These are phyloP conservation scores for Nasonovia ribisnigri DNA, from an alignment of 2,888 invertebrate genomes.

Conservation along the genomic window DNA sequence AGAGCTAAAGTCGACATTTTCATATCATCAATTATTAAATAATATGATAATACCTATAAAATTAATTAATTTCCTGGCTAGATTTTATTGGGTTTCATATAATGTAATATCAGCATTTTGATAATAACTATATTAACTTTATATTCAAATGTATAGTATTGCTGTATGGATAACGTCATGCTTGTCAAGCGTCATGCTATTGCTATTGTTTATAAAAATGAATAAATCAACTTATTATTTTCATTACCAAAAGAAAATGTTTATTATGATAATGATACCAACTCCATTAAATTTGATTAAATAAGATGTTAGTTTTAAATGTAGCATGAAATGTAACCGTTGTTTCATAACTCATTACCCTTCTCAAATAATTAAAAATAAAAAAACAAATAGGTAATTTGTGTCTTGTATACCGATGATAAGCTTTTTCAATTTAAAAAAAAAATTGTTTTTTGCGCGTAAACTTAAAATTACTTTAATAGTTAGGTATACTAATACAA, in stretches of 20 bases:
- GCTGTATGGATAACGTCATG: too few relatives aligned
- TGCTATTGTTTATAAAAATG: too few relatives aligned
- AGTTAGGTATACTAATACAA: too few relatives aligned
- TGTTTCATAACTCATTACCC: not conserved
- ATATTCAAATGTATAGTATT: too few relatives aligned
- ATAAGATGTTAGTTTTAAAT: not conserved
- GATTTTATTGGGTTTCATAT: not conserved
- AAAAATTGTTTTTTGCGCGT: too few relatives aligned
- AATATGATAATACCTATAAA: not conserved
- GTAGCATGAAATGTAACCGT: not conserved
- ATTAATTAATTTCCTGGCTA: not conserved
- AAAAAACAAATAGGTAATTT: not conserved
- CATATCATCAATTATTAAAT: not conserved
- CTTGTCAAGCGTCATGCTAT: too few relatives aligned
- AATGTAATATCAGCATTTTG: not conserved
- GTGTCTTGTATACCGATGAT: not conserved
- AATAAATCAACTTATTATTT: too few relatives aligned
- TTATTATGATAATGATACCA: too few relatives aligned
- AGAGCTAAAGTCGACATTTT: not conserved
- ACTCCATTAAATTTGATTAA: too few relatives aligned
- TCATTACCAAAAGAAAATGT: too few relatives aligned
- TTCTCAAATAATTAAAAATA: not conserved
- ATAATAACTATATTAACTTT: not conserved
- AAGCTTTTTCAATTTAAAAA: too few relatives aligned
- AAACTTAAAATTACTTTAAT: too few relatives aligned